Evolutionary conservation across 23 tunicate species (phyloP), one percentile per base, ranked within the genome.

Genomic region (Clavelina lepadiformis): DNA sequence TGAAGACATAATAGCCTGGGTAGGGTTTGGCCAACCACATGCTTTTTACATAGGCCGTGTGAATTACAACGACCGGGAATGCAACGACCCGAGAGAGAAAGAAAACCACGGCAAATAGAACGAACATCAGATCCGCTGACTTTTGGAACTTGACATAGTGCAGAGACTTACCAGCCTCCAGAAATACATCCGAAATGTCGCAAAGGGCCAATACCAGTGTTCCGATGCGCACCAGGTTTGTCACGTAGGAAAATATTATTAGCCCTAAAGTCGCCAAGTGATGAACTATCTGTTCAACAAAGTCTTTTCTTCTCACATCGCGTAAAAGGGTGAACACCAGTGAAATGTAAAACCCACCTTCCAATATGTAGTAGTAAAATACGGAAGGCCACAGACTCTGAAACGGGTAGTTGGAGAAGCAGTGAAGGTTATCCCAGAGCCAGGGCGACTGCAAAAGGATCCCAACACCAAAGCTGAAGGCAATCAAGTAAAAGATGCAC

Each of bases 241-340:
- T 78, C 11, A 63, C 82, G 38, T 81, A 88, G 19, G 97, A 88
- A 69, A 88, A 81, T 7, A 52, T 61, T 36, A 88, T 88, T n/a
- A 88, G 66, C 38, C 62, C 60, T 23, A 88, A 51, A 20, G 97
- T 88, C 22, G 97, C 97, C 27, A 81, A 30, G 35, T 88, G 97
- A 61, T 88, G 97, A 44, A 88, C 81, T 8, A 88, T 15, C 37
- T 88, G 97, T 38, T 74, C 85, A 2, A 38, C 51, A 69, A 88
- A 88, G 35, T 88, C 97, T 74, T 89, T 89, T 38, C 97, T 63
- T 60, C 63, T 89, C 34, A 76, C 79, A 65, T 89, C 97, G 20
- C 47, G 24, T 54, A 81, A 32, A 24, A 89, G 55, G 22, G 97
- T 66, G 37, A 74, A 89, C 31, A 71, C 46, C 32, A 89, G 67